phyloP scores from a whole-genome alignment of 2,888 invertebrate genomes.

The Operophtera brumata region DNA sequence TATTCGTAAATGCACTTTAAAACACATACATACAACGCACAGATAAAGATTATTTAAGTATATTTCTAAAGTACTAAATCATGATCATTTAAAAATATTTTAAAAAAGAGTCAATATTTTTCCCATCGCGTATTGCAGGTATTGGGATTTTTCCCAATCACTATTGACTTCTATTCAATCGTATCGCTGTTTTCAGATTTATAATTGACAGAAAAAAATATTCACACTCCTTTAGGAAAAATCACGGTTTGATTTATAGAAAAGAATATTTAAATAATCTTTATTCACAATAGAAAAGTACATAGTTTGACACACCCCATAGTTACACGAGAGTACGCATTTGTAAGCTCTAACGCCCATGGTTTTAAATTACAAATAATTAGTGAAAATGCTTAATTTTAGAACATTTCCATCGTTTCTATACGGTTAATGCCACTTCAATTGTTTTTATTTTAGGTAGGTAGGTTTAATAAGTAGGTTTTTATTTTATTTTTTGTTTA shows the following conservation, averaged over 20 bases:
- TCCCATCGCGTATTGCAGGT: not conserved
- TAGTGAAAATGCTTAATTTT: too few species aligned
- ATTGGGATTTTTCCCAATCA: not conserved
- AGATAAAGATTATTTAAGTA: slow-evolving; percentile 23
- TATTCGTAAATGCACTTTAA: slow-evolving; percentile 62
- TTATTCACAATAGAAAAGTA: slow-evolving; percentile 7
- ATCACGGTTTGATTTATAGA: not conserved
- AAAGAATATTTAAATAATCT: slow-evolving; percentile 21
- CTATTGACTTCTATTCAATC: not conserved
- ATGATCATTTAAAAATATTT: too few species aligned
- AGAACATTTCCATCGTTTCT: too few species aligned
- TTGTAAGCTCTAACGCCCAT: not conserved
- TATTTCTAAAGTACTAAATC: not conserved
- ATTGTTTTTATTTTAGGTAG: too few species aligned
- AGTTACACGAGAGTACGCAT: not conserved
- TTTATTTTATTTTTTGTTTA: too few species aligned
- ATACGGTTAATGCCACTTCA: too few species aligned
- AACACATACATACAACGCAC: slow-evolving; percentile 32
- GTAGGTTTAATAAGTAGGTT: too few species aligned
- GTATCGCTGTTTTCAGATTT: too few species aligned
- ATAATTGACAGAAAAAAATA: too few species aligned
- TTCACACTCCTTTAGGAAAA: too few species aligned
- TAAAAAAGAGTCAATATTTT: not conserved
- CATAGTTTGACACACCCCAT: slow-evolving; percentile 6
- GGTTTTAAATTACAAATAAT: too few species aligned